Percentiles rank a stretch among this genome's conserved stretches.
phyloP scores from a whole-genome alignment of 2,113 vertebrate species.

The Fregata magnificens region DNA sequence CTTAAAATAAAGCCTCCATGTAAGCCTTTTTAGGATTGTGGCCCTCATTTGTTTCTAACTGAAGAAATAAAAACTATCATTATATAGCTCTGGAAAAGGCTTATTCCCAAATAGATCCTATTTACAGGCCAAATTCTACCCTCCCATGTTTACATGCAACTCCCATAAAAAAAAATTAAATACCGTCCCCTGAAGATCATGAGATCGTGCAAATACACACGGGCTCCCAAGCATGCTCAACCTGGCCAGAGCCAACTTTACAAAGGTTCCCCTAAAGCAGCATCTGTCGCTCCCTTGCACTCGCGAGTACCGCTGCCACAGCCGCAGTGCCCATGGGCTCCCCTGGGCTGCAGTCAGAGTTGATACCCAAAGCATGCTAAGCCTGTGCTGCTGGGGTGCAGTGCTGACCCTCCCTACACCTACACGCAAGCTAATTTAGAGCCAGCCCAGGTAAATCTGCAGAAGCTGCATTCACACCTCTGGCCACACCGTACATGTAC shows the following conservation, averaged over 20 bases:
- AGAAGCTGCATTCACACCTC: not conserved
- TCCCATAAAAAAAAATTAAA: not conserved
- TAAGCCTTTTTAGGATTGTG: not conserved
- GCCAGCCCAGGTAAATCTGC: not conserved
- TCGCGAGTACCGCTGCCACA: accelerated
- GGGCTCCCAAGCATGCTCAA: not conserved
- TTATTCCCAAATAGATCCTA: constrained; percentile 34
- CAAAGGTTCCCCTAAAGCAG: not conserved
- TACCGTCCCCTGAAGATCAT: not conserved
- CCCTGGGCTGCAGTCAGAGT: not conserved
- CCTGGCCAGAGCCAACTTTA: not conserved
- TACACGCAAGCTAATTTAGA: not conserved
- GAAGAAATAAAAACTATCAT: constrained; percentile 50
- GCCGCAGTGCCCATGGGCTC: accelerated
- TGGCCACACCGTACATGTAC: not conserved
- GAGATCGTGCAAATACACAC: not conserved
- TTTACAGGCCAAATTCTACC: constrained; percentile 14
- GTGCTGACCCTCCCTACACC: not conserved
- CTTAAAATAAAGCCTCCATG: constrained; percentile 27
- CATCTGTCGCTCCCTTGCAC: not conserved
- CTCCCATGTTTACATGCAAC: not conserved
- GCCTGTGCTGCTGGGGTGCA: not conserved
- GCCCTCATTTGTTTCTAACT: constrained; percentile 9
- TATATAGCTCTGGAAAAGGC: not conserved
- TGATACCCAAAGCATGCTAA: accelerated